Evolutionary conservation across 2,888 invertebrate genomes (phyloP).

Genomic region (Rhamphomyia laevipes): DNA sequence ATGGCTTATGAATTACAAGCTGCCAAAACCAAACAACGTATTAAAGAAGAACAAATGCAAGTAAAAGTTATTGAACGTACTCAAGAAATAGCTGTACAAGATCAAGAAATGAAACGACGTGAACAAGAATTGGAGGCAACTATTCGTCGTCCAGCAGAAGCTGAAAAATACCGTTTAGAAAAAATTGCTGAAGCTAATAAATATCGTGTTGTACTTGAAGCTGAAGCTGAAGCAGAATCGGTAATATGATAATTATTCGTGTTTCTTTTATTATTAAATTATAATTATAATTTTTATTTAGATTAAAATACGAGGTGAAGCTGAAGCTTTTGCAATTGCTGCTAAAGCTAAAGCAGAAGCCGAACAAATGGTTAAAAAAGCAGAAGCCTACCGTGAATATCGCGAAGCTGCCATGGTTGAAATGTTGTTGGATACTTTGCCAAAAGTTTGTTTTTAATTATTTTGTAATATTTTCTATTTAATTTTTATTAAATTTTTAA

Average conservation of each 20-base stretch:
- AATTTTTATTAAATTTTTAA: conserved; percentile 1
- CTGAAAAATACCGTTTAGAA: conserved; percentile 82
- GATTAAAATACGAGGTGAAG: conserved; percentile 71
- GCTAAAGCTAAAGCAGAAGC: conserved; percentile 94
- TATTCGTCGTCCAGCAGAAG: conserved; percentile 87
- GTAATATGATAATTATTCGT: conserved; percentile 33
- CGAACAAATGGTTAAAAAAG: conserved; percentile 94
- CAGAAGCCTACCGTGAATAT: conserved; percentile 94
- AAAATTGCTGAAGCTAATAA: conserved; percentile 90
- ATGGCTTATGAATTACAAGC: conserved; percentile 89
- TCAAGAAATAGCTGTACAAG: conserved; percentile 90
- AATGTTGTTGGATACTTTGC: conserved; percentile 90
- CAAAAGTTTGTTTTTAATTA: conserved; percentile 55
- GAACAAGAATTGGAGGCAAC: conserved; percentile 90
- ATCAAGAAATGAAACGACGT: conserved; percentile 86
- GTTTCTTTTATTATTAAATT: not conserved
- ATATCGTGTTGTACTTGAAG: conserved; percentile 79
- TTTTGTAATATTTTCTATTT: not conserved
- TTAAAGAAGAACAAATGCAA: conserved; percentile 97
- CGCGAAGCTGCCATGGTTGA: conserved; percentile 92
- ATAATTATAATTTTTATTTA: conserved; percentile 12
- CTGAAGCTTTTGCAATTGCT: conserved; percentile 85
- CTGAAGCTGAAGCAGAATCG: conserved; percentile 90
- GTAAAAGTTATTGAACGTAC: conserved; percentile 83
- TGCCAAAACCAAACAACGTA: conserved; percentile 89